phyloP scores from a whole-genome alignment of 2,113 vertebrate genomes.

The Pipra filicauda region DNA sequence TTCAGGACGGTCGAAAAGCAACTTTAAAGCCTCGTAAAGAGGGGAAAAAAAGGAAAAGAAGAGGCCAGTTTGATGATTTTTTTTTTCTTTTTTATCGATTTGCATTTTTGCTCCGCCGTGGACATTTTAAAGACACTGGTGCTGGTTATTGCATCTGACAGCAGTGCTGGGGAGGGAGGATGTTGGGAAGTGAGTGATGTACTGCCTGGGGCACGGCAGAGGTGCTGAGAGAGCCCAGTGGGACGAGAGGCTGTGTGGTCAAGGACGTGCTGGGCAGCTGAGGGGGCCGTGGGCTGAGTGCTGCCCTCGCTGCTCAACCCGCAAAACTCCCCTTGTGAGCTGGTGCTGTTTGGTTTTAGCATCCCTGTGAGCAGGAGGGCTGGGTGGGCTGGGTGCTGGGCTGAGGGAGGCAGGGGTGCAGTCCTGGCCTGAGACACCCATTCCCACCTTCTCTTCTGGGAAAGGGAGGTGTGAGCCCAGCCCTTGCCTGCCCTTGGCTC shows the following conservation, averaged over 20 bases:
- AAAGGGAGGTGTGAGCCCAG: neutral
- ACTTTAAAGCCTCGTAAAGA: neutral
- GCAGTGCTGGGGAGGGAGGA: neutral
- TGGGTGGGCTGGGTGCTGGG: fast-evolving
- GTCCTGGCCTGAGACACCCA: neutral
- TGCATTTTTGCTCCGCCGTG: neutral
- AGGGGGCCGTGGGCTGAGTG: neutral
- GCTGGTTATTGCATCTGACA: neutral
- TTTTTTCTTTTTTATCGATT: neutral
- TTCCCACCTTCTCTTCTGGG: neutral
- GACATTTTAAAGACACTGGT: neutral
- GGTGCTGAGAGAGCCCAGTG: neutral
- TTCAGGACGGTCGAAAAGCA: constrained; percentile 49
- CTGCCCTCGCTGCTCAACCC: neutral
- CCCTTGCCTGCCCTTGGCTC: neutral
- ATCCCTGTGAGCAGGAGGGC: neutral
- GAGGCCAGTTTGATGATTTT: neutral
- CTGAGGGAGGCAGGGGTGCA: neutral
- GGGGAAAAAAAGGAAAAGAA: neutral
- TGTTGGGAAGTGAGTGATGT: neutral
- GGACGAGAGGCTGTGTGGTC: neutral
- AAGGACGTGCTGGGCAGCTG: fast-evolving
- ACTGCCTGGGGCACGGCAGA: neutral
- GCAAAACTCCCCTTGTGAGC: fast-evolving
- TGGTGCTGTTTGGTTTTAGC: neutral